phyloP scores from a whole-genome alignment of 1,140 invertebrate species.

The Aphidius gifuensis region DNA sequence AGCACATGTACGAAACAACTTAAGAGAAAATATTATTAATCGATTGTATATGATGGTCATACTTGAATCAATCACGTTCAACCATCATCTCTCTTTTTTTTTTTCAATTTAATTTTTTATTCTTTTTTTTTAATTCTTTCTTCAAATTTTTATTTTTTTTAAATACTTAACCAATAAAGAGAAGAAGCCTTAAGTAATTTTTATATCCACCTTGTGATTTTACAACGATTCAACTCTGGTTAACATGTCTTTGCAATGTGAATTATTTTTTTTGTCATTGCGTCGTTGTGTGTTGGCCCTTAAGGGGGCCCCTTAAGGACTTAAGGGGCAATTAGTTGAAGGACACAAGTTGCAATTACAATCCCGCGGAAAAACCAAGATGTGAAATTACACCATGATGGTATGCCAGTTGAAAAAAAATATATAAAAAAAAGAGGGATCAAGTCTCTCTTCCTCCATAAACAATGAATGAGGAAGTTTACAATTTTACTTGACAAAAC shows the following conservation, averaged over 20 bases:
- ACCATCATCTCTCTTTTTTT: slow-evolving; percentile 6
- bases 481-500: neutral
- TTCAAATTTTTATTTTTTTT: slow-evolving; percentile 11
- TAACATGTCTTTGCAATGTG: too few species aligned
- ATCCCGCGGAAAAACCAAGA: slow-evolving; percentile 35
- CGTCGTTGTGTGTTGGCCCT: too few species aligned
- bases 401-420: slow-evolving; percentile 28
- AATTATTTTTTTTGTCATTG: too few species aligned
- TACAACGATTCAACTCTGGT: too few species aligned
- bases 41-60: neutral
- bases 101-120: neutral
- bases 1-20: neutral
- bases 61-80: neutral
- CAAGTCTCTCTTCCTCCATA: neutral
- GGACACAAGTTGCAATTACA: slow-evolving; percentile 26
- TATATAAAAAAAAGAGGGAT: too few species aligned
- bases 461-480: neutral
- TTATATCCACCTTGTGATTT: too few species aligned
- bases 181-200: too few species aligned
- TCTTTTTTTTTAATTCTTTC: neutral
- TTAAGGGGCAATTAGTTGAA: too few species aligned
- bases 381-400: slow-evolving; percentile 31
- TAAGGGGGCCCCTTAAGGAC: too few species aligned
- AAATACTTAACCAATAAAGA: neutral
- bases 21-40: slow-evolving; percentile 4